phyloP scores from a whole-genome alignment of 2,113 vertebrate genomes.

The Axis porcinus region DNA sequence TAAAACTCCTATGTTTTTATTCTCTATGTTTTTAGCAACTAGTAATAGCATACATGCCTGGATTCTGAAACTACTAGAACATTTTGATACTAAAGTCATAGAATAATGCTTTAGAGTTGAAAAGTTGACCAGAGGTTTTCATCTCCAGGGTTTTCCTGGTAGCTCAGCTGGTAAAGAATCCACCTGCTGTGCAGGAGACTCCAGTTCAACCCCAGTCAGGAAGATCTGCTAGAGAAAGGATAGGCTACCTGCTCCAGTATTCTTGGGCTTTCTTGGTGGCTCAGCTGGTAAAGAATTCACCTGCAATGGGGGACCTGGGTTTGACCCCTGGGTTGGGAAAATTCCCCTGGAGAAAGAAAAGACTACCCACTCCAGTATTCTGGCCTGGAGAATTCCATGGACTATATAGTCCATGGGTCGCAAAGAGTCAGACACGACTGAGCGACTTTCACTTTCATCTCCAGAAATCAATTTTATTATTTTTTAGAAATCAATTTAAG shows the following conservation, averaged over 20 bases:
- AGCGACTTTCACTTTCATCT: neutral
- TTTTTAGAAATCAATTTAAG: neutral
- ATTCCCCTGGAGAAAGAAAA: neutral
- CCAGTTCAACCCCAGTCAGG: neutral
- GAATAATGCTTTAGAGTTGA: neutral
- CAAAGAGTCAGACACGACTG: neutral
- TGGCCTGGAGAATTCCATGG: no score
- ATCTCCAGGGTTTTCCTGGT: neutral
- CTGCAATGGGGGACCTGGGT: neutral
- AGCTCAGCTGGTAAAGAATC: neutral
- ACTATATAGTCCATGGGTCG: neutral
- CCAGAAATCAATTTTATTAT: neutral
- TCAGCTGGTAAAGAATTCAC: neutral
- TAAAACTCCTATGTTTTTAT: neutral
- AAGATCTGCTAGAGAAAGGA: neutral
- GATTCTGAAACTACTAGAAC: neutral
- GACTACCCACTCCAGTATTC: neutral
- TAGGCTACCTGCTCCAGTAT: neutral
- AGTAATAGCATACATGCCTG: neutral
- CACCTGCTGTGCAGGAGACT: neutral
- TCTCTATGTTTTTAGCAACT: neutral
- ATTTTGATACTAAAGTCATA: neutral
- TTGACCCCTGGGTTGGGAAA: neutral
- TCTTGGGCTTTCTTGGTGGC: neutral
- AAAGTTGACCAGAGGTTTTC: neutral